Percentiles rank a stretch among this genome's conserved stretches.
These are phyloP conservation scores for Emys orbicularis DNA, from an alignment of 2,797 vertebrate species.

Conservation along the genomic window DNA sequence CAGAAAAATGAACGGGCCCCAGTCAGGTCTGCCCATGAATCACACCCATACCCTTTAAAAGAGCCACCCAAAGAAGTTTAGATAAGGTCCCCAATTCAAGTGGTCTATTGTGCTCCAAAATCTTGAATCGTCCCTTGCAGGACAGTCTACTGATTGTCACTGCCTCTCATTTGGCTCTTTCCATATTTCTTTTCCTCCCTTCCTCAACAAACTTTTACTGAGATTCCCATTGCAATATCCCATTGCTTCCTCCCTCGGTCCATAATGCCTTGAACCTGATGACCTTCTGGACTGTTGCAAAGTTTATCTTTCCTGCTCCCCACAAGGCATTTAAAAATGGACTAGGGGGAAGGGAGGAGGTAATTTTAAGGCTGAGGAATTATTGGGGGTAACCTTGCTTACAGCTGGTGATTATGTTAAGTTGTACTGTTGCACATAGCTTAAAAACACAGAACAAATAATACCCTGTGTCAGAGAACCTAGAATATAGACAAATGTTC, in stretches of 20 bases:
- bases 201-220: not conserved
- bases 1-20: not conserved
- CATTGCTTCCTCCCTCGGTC: not conserved
- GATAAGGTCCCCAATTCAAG: not conserved
- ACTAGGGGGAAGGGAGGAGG: not conserved
- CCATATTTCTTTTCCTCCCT: not conserved
- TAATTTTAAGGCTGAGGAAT: not conserved
- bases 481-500: not conserved
- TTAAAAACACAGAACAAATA: not conserved
- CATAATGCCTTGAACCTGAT: not conserved
- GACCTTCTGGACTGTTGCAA: not conserved
- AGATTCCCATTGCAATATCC: not conserved
- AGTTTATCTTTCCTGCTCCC: not conserved
- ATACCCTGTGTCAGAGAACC: not conserved
- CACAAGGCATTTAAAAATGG: not conserved
- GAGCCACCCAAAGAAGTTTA: not conserved
- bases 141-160: fast-evolving
- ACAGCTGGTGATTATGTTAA: not conserved
- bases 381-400: not conserved
- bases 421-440: not conserved
- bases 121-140: not conserved
- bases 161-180: not conserved
- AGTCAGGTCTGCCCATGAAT: not conserved
- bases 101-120: not conserved
- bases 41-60: not conserved